Evolutionary conservation across 2,113 vertebrate species (phyloP).

Genomic region (Chloropsis hardwickii): DNA sequence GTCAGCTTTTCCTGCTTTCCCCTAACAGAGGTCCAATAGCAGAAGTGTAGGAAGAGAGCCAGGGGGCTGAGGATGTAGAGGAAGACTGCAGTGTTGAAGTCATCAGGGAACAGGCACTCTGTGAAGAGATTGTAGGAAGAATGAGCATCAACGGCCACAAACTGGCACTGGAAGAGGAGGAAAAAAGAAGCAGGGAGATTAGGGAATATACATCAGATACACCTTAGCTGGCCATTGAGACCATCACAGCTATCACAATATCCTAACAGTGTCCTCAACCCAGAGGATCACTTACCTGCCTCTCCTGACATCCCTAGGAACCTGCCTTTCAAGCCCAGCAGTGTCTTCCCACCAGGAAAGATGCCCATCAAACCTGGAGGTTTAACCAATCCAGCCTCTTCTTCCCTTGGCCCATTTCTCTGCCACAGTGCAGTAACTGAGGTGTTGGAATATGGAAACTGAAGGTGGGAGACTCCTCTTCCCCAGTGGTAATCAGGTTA

Average conservation of each 20-base stretch:
- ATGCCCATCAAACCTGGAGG: neutral
- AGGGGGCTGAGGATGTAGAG: slow-evolving; percentile 71
- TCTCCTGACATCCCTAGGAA: neutral
- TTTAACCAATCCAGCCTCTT: neutral
- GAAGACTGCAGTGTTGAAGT: slow-evolving; percentile 60
- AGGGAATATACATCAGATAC: neutral
- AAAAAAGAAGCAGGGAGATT: neutral
- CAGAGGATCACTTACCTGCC: neutral
- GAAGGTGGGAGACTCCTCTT: neutral
- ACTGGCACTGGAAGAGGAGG: slow-evolving; percentile 68
- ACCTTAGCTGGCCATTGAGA: neutral
- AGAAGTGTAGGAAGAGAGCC: slow-evolving; percentile 70
- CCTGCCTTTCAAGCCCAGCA: neutral
- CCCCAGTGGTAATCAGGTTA: neutral
- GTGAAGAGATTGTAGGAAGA: slow-evolving; percentile 71
- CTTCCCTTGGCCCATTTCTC: neutral
- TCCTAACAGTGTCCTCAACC: neutral
- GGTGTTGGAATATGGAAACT: neutral
- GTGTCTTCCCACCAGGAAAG: neutral
- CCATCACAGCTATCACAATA: neutral
- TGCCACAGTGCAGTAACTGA: neutral
- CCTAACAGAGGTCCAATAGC: slow-evolving; percentile 53
- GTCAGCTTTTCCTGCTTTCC: slow-evolving; percentile 42
- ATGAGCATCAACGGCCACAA: slow-evolving; percentile 67
- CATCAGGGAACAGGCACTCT: slow-evolving; percentile 65